A percentile compares a stretch with the other conserved stretches of the same genome.
Conservation (phyloP, 2,113 vertebrate species). For the Coracopsis vasa region DNA sequence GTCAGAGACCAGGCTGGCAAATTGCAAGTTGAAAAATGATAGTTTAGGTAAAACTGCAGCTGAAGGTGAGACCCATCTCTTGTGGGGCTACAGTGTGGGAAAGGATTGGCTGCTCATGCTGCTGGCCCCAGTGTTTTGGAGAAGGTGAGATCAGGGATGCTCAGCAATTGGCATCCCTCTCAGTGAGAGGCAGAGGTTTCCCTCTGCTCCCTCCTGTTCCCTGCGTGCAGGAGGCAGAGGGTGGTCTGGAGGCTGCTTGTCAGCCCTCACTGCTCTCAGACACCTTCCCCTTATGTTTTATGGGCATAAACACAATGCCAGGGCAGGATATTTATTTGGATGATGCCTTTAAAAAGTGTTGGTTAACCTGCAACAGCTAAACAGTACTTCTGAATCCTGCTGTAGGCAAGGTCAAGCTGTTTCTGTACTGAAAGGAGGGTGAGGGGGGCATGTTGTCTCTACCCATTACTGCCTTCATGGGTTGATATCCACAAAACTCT, state of each 20-base stretch:
- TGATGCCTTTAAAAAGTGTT: neutral
- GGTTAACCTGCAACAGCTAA: neutral
- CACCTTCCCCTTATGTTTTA: neutral
- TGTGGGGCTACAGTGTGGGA: neutral
- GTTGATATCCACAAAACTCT: accelerated
- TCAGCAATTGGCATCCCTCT: neutral
- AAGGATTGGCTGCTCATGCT: neutral
- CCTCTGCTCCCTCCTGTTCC: neutral
- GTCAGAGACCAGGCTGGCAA: neutral
- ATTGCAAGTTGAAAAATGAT: neutral
- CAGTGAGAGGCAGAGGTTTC: neutral
- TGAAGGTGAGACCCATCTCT: neutral
- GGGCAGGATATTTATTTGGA: neutral
- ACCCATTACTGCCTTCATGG: neutral
- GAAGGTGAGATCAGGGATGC: neutral
- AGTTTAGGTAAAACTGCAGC: neutral
- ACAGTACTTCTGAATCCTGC: neutral
- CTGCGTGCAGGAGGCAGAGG: neutral
- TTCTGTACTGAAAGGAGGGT: neutral
- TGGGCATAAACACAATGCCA: neutral
- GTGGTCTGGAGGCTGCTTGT: neutral
- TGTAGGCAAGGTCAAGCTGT: neutral
- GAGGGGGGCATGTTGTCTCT: neutral
- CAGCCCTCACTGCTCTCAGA: neutral
- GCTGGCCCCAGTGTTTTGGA: neutral